Evolutionary conservation across 2,113 vertebrate genomes (phyloP), one percentile per base, ranked within the genome.

Genomic region (Bambusicola thoracicus): DNA sequence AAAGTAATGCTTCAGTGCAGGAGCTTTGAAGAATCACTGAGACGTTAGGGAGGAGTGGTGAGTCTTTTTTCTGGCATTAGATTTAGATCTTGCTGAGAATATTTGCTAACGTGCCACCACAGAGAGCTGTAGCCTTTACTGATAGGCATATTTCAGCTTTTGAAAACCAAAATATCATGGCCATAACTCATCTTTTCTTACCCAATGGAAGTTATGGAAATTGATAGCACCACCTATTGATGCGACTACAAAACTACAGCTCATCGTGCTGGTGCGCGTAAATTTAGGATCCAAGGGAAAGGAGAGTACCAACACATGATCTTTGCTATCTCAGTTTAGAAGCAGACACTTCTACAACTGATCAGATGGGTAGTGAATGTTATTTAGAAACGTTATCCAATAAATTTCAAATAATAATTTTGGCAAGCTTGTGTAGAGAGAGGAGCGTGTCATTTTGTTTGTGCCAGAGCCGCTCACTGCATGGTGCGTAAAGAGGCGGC

Each of bases 11-110:
- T 70, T 29, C 34, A 29, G 14, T 18, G 25, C 58, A 87, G 94
- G 85, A 88, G 49, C 85, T 96, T 96, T 94, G 94, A 96, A 94
- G 88, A 91, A 81, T 84, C 25, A 6, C 66, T 58, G 92, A 94
- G 87, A 80, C 61, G 69, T 81, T 21, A 44, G 48, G 62, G 61
- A 78, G 89, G 41, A 79, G 49, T 3, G 22, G 17, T 43, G 55
- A 79, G 27, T 32, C n/a, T 30, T 29, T 17, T 77, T 75, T 46
- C 38, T 72, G 18, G n/a, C n/a, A 7, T 46, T 63, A 55, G 9
- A 83, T 89, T 80, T 69, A 83, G 61, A 22, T 68, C 43, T 92
- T 78, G 8, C 70, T 49, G 63, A 36, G 65, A 75, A 25, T 62
- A 22, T 87, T 67, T 89, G 17, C 25, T 61, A 55, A 80, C 4